Base-by-base conservation (phyloP, 2,113 vertebrate genomes). In the Tragelaphus strepsiceros region DNA sequence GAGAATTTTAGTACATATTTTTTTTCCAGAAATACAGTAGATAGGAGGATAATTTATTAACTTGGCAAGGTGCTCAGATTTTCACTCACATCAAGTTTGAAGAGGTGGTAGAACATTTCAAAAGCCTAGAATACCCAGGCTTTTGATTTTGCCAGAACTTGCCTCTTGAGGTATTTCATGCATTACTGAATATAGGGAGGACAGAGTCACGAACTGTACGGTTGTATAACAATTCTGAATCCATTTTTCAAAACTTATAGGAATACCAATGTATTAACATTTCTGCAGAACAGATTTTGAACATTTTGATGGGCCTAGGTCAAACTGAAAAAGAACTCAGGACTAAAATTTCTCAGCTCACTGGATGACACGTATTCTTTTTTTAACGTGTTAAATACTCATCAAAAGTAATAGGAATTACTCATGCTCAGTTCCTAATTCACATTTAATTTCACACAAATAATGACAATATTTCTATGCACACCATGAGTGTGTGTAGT, bases 361-460 rank as follows among this genome's bases (percentile, higher is more conserved):
- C 13, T 91, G 53, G 15, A 35, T 15, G 17, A 88, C 19, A 35
- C 3, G 0, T 21, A 59, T 46, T 53, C 5, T 22, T 80, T 81
- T 90, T 56, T 56, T 9, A 53, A 92, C 1, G 0, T 54, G 39
- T 77, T 77, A 67, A 26, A 22, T 77, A 86, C 2, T 2, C 58
- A 85, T 30, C 24, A 95, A 87, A 90, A 93, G 26, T 91, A 39
- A 58, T 10, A 74, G 58, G 51, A 90, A 54, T 74, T 71, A 17
- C 24, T 89, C 61, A 24, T 54, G 39, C 12, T 87, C 32, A 43
- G 22, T 71, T 97, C 80, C 83, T 78, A 81, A 71, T 88, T 74
- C 35, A 53, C 43, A 88, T 83, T 90, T 67, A 95, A 96, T 83
- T 93, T 95, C 78, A 53, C 26, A 77, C 89, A 95, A 62, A 89